Conservation (phyloP, 2,797 vertebrate genomes). For the Hyperoplus lanceolatus region DNA sequence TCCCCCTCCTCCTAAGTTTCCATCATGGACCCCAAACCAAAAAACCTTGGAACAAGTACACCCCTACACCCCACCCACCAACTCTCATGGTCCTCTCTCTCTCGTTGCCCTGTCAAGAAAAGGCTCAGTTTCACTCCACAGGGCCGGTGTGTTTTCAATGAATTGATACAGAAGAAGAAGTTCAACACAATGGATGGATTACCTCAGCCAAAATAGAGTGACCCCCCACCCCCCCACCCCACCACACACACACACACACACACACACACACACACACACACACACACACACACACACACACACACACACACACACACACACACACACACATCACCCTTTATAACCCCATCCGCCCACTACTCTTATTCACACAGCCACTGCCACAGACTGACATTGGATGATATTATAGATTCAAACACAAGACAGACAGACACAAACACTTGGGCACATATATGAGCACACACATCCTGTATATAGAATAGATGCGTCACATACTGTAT, state of each 20-base stretch:
- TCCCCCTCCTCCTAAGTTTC: constrained; percentile 41
- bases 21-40: constrained; percentile 56
- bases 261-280: no score
- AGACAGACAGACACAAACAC: constrained; percentile 8
- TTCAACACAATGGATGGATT: constrained; percentile 86
- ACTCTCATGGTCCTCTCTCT: constrained; percentile 19
- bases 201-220: constrained; percentile 84
- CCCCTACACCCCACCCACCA: constrained; percentile 2
- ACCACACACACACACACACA: neutral
- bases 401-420: constrained; percentile 34
- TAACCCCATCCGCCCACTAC: constrained; percentile 58
- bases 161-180: constrained; percentile 90
- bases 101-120: constrained; percentile 80
- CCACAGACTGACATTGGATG: constrained; percentile 59
- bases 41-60: constrained; percentile 18
- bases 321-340: constrained; percentile 11
- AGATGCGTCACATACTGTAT: no score
- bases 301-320: no score
- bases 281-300: no score
- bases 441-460: constrained; percentile 6
- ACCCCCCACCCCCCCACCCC: constrained; percentile 34
- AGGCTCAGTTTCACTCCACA: constrained; percentile 90
- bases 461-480: neutral
- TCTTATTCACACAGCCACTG: constrained; percentile 69
- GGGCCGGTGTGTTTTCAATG: constrained; percentile 87